Evolutionary conservation across 92 coral and sea anemone species (phyloP), one percentile per base, ranked within the genome.

Genomic region (Isaurus tuberculatus): DNA sequence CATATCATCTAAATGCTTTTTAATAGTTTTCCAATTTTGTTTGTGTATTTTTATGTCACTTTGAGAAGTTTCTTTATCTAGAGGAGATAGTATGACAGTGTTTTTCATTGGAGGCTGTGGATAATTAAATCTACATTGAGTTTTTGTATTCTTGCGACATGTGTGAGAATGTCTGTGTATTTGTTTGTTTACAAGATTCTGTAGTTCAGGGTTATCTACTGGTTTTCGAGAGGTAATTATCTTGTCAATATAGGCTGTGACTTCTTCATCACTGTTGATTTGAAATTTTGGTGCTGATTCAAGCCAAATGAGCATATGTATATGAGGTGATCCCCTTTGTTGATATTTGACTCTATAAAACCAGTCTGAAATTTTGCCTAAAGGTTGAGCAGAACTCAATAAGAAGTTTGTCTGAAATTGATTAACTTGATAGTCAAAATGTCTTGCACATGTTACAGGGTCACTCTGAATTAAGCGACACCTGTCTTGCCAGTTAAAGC

Each of bases 21-120:
- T 33, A 67, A 81, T 81, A 27, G 69, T 63, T 65, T 81, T 81
- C 85, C 85, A 81, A 31, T 33, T 46, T 23, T 66, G 64, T 67
- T 81, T 81, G 19, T 27, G 53, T 40, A 2, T 73, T 60, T 73
- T 58, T 58, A 25, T 58, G 65, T 58, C 65, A 58, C 65, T 58
- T 58, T 58, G 65, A 58, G 65, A 58, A 58, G 65, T 58, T 58
- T 58, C 65, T 58, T 58, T 0, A 58, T 58, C 65, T 58, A 58
- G 65, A 20, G 65, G 65, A 58, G 65, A 58, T 58, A 58, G 65
- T 58, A 58, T 58, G 65, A 58, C 65, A 58, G 65, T 58, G 20
- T 22, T 58, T 58, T 51, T 51, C 60, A 51, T 51, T 51, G 60
- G 60, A 51, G 60, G 60, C 60, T 51, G 60, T 51, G 60, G 60